Evolutionary conservation across 2,113 vertebrate species (phyloP), one percentile per base, ranked within the genome.

Genomic region (Oncorhynchus tshawytscha): DNA sequence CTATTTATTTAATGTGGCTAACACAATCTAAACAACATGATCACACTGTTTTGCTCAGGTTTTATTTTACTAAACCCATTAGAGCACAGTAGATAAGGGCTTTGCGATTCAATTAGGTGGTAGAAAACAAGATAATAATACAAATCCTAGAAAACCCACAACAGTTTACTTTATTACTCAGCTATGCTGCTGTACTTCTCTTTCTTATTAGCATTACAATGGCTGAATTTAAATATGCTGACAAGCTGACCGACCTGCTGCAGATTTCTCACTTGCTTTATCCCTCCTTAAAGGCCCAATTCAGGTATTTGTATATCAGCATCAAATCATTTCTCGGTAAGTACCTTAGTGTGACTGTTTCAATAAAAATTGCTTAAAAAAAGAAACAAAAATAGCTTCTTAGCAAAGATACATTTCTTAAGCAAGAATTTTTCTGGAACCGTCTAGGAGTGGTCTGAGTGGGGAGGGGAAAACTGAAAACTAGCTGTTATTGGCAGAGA

Each of bases 211-310:
- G 69, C 75, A 80, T 70, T 75, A 75, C 71, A 73, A 75, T 79
- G 24, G 64, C 71, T 57, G 78, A 84, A 85, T 82, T 72, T 76
- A 77, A 82, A 85, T 69, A 79, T 65, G 62, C 77, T 73, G 73
- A 77, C 65, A 72, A 65, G 72, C 72, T 78, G 68, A 81, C 73
- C 82, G 22, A 22, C 24, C 65, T 73, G 71, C 68, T 31, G 27
- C 39, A 51, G 20, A 54, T 24, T 65, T 67, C 20, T 69, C 16
- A 3, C 34, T n/a, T 20, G 3, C 12, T 45, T 11, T n/a, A 34
- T 57, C 22, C 12, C 72, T 48, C 62, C 31, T 64, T 24, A 29
- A 45, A 45, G 39, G 39, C 11, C 39, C 39, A 45, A 45, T 45
- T 45, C 39, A 45, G 39, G 9, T 11, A 29, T 27, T 45, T 45